These are phyloP conservation scores for Bellardia pandia DNA, from an alignment of 2,888 invertebrate genomes.

Conservation along the genomic window DNA sequence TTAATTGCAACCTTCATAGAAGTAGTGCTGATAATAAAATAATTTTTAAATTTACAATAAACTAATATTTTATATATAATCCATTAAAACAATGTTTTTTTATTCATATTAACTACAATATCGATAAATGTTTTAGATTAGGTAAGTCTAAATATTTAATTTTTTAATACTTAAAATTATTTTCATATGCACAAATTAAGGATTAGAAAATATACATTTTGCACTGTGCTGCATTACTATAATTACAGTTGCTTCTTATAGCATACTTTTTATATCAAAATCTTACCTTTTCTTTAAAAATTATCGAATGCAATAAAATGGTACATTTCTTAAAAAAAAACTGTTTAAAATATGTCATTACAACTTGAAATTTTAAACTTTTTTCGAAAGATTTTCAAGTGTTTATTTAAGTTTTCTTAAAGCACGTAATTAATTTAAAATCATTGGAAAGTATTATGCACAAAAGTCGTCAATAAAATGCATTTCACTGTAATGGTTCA, in stretches of 20 bases:
- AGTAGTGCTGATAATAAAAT: constrained; percentile 40
- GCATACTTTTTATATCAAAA: no score
- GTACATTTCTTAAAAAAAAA: no score
- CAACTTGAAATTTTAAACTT: no score
- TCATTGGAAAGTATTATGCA: neutral
- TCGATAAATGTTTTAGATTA: neutral
- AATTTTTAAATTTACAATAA: constrained; percentile 56
- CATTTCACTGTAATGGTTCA: constrained; percentile 47
- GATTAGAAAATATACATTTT: no score
- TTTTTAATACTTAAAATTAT: no score
- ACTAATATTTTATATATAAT: constrained; percentile 57
- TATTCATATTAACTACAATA: neutral
- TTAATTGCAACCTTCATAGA: constrained; percentile 21
- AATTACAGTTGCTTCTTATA: no score
- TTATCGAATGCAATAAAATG: no score
- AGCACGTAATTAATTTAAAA: neutral
- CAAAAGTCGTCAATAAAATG: constrained; percentile 25
- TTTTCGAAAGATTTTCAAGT: neutral
- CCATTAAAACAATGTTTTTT: neutral
- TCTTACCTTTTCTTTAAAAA: no score
- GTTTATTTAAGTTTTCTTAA: neutral
- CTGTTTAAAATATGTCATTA: no score
- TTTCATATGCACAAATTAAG: no score
- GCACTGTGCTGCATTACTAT: no score
- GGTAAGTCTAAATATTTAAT: neutral